Evolutionary conservation across 2,888 invertebrate genomes (phyloP), one percentile per base, ranked within the genome.

Genomic region (Frankliniella intonsa): DNA sequence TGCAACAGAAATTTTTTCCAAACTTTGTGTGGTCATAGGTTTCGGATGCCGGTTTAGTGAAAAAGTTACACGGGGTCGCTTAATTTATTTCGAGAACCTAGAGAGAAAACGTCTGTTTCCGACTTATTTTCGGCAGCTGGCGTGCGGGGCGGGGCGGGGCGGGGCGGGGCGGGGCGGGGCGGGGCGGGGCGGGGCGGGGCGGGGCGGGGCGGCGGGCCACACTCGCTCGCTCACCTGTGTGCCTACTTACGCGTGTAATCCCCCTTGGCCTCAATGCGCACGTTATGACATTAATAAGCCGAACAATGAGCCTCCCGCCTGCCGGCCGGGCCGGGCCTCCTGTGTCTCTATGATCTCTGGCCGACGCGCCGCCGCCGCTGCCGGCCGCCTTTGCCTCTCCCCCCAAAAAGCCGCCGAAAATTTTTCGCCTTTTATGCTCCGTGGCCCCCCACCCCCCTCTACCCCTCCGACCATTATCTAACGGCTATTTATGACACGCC

Each of bases 201-300:
- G 1, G 17, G 55, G 55, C 55, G 14, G 17, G 55, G 55, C 14
- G 55, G 55, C 55, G 14, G 55, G 55, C 55, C 55, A 19, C 17
- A 19, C 38, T 38, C 38, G 55, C 17, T 19, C 62, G 7, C 62
- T n/a, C 62, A 62, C 62, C 62, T 62, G 62, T 62, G 62, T 62
- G 62, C 62, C 62, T n/a, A 62, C 62, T n/a, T 62, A 14, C n/a
- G 62, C 62, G 62, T 62, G 62, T 62, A 62, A 62, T 62, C 62
- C 62, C 62, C 19, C 62, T 7, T 17, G 19, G 62, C 62, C 14
- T n/a, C 62, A n/a, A 17, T 62, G 19, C 17, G 62, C n/a, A 25
- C 22, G 69, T 76, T 76, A 76, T 76, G 69, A 76, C 69, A 76
- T 76, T 76, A 76, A 76, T 76, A 76, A 76, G 69, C 69, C 25